These are phyloP conservation scores for Myotis vivesi DNA, from an alignment of 2,797 vertebrate genomes.

Conservation along the genomic window DNA sequence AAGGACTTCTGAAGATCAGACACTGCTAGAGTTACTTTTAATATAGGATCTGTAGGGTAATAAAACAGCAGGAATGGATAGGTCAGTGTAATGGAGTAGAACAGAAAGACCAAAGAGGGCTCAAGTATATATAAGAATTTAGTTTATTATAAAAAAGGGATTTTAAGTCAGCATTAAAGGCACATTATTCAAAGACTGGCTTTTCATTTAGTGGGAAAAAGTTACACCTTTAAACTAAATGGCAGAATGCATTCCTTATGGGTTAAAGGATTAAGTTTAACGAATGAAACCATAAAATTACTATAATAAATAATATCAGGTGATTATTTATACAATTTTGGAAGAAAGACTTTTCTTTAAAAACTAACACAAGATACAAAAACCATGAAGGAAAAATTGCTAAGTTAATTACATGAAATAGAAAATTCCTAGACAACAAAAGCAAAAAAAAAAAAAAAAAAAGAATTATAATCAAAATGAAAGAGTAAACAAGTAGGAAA, in stretches of 20 bases:
- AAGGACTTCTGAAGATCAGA: constrained; percentile 91
- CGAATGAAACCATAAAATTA: constrained; percentile 49
- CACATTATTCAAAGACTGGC: background rate
- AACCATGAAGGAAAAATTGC: background rate
- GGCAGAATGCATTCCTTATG: constrained; percentile 14
- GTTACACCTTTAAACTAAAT: background rate
- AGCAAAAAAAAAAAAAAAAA: no score
- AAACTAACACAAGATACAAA: background rate
- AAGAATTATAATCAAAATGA: background rate
- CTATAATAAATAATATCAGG: background rate
- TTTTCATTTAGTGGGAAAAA: background rate
- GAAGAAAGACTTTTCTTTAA: background rate
- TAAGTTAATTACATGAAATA: background rate
- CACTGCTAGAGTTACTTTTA: constrained; percentile 94
- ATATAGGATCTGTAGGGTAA: constrained; percentile 89
- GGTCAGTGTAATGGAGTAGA: background rate
- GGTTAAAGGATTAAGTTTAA: constrained; percentile 25
- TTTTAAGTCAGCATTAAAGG: constrained; percentile 10
- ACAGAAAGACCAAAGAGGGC: background rate
- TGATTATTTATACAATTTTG: background rate
- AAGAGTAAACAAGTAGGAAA: background rate
- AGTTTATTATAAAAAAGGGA: background rate
- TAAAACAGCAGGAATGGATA: background rate
- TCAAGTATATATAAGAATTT: background rate
- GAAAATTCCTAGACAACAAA: background rate